These are phyloP conservation scores for Erebia ligea DNA, from an alignment of 2,888 invertebrate genomes.

Conservation along the genomic window DNA sequence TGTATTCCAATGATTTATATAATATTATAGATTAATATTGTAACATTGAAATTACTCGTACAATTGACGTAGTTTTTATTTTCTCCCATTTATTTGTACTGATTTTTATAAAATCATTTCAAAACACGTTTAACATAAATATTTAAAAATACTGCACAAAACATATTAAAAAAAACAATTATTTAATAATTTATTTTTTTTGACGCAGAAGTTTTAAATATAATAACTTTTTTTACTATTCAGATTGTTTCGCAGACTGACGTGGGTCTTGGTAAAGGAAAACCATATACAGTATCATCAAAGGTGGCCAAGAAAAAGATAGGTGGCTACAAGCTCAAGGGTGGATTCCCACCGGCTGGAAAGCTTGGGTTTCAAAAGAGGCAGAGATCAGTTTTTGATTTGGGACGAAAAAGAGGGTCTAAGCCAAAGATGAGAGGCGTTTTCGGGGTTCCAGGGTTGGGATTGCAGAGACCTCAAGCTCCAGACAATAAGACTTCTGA, in stretches of 20 bases:
- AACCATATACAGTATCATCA: constrained; percentile 88
- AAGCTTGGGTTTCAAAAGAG: constrained; percentile 90
- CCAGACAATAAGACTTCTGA: constrained; percentile 79
- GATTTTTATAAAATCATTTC: no score
- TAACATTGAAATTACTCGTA: no score
- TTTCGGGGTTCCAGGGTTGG: constrained; percentile 91
- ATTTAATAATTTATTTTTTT: no score
- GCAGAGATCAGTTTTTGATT: constrained; percentile 87
- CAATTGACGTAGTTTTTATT: no score
- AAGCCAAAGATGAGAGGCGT: constrained; percentile 95
- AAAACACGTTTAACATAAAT: no score
- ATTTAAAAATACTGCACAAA: no score
- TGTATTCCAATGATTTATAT: neutral
- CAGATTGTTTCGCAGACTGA: constrained; percentile 64
- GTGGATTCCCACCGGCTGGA: constrained; percentile 83
- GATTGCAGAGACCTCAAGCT: constrained; percentile 86
- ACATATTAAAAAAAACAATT: no score
- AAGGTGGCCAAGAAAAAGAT: constrained; percentile 92
- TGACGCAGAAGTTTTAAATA: no score
- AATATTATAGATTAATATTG: neutral
- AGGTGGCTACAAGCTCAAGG: constrained; percentile 87
- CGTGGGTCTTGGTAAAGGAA: constrained; percentile 90
- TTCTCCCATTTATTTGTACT: no score
- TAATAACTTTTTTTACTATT: constrained; percentile 2
- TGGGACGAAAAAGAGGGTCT: constrained; percentile 91